Conservation (phyloP, 2,888 invertebrate genomes). For the Serrognathus titanus region DNA sequence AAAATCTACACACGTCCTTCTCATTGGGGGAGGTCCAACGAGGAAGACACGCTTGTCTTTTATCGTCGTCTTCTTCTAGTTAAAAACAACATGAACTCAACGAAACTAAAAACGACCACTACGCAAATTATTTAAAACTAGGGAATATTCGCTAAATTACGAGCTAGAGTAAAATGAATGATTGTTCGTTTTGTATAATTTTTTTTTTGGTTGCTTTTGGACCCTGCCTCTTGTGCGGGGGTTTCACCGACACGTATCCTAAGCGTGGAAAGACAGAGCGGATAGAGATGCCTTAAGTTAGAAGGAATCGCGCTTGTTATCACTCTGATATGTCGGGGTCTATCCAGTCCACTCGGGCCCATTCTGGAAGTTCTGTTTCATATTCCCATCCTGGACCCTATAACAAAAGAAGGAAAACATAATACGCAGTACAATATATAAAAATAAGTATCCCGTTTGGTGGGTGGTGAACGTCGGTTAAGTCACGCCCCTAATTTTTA, state of each 20-base stretch:
- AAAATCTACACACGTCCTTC: neutral
- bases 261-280: slow-evolving; percentile 43
- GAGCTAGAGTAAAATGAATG: slow-evolving; percentile 23
- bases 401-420: slow-evolving; percentile 23
- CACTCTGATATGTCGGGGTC: slow-evolving; percentile 59
- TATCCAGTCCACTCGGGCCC: slow-evolving; percentile 86
- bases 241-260: slow-evolving; percentile 13
- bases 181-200: slow-evolving; percentile 27
- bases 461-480: too few species aligned
- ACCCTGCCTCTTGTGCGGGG: slow-evolving; percentile 39
- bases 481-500: too few species aligned
- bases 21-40: neutral
- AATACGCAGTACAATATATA: too few species aligned
- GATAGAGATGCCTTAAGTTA: slow-evolving; percentile 41
- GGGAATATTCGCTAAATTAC: slow-evolving; percentile 5
- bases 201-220: slow-evolving; percentile 28
- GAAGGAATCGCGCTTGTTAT: slow-evolving; percentile 32
- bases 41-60: too few species aligned
- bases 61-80: too few species aligned
- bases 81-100: too few species aligned
- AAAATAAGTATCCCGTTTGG: too few species aligned
- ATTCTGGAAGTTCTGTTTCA: slow-evolving; percentile 86
- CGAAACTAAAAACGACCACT: too few species aligned
- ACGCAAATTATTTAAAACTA: slow-evolving; percentile 2
- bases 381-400: slow-evolving; percentile 95